Percentiles rank a stretch among this genome's conserved stretches.
Evolutionary conservation across 1,140 invertebrate genomes (phyloP).

Genomic region (Drosophila pruinosa): DNA sequence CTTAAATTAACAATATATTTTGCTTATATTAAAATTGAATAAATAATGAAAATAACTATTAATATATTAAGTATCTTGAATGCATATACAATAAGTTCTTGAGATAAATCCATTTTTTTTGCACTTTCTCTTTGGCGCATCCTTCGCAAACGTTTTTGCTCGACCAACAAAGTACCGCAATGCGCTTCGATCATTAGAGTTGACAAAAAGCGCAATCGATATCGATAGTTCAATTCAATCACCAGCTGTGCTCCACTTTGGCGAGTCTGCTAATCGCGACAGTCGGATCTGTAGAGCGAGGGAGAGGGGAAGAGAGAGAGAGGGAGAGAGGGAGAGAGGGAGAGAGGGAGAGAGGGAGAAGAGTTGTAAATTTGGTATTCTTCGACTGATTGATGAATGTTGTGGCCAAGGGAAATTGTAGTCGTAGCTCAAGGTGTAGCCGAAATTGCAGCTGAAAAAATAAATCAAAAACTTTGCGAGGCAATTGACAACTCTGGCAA

Average conservation of each 20-base stretch:
- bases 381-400: conserved; percentile 34
- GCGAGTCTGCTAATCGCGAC: conserved; percentile 4
- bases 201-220: neutral
- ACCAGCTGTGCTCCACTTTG: conserved; percentile 24
- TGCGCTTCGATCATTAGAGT: too few species aligned
- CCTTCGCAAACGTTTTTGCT: neutral
- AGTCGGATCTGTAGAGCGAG: conserved; percentile 15
- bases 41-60: too few species aligned
- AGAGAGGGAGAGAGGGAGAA: neutral
- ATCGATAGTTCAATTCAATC: neutral
- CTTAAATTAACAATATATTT: too few species aligned
- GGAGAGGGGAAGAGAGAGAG: neutral
- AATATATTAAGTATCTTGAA: too few species aligned
- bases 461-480: conserved; percentile 2
- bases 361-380: conserved; percentile 4
- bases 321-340: neutral
- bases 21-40: too few species aligned
- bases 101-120: too few species aligned
- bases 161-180: neutral
- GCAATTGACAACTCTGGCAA: conserved; percentile 30
- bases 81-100: too few species aligned
- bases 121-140: neutral
- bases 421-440: conserved; percentile 13
- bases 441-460: conserved; percentile 1
- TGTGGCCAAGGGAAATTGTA: conserved; percentile 32